Evolutionary conservation across 2,797 vertebrate genomes (phyloP).

Genomic region (Simalia tracyae): DNA sequence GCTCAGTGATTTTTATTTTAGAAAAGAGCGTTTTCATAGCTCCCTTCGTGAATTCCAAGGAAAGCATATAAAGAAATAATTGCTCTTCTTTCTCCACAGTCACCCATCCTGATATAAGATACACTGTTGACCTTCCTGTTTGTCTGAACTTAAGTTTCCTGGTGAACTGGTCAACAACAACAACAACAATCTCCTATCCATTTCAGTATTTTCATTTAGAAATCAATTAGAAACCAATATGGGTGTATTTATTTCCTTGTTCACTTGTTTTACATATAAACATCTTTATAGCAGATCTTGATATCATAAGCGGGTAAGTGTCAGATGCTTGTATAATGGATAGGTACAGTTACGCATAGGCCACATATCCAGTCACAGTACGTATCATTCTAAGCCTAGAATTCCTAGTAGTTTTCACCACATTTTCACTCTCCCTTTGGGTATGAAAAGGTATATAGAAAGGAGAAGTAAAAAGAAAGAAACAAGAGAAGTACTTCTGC

Average conservation of each 20-base stretch:
- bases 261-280: not conserved
- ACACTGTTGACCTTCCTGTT: not conserved
- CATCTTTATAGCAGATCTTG: not conserved
- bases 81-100: not conserved
- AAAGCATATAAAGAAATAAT: not conserved
- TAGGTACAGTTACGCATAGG: not conserved
- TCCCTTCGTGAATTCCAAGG: not conserved
- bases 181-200: not conserved
- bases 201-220: not conserved
- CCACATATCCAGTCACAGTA: too few relatives aligned
- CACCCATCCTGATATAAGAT: too few relatives aligned
- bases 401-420: too few relatives aligned
- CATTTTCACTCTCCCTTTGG: too few relatives aligned
- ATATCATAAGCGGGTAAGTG: not conserved
- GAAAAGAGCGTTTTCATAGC: not conserved
- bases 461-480: too few relatives aligned
- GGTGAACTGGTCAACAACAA: not conserved
- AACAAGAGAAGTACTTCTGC: too few relatives aligned
- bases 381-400: too few relatives aligned
- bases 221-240: not conserved
- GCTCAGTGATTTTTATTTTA: not conserved
- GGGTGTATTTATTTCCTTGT: not conserved
- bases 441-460: too few relatives aligned
- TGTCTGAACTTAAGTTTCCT: not conserved
- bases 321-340: not conserved